Conservation (phyloP, 1,140 invertebrate species). For the Hetaerina americana region DNA sequence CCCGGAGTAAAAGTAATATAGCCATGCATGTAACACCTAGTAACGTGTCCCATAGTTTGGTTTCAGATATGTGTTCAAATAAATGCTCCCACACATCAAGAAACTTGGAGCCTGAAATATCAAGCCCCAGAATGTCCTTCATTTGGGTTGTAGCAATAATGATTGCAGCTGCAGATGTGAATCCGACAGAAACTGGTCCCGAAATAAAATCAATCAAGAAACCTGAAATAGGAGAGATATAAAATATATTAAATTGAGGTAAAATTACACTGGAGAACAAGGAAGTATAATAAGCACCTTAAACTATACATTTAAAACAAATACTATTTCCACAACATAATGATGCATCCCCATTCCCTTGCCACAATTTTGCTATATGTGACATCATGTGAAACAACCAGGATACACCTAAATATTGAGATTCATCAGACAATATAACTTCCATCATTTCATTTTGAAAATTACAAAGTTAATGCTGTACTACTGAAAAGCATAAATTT, state of each 20-base stretch:
- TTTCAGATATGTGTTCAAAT: slow-evolving; percentile 51
- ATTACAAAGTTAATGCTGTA: too few relatives aligned
- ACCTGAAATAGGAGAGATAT: slow-evolving; percentile 37
- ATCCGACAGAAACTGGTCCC: slow-evolving; percentile 78
- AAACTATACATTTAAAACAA: neutral
- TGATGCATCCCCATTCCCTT: too few relatives aligned
- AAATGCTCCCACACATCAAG: slow-evolving; percentile 44
- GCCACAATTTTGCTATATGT: too few relatives aligned
- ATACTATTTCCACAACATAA: too few relatives aligned
- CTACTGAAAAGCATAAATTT: too few relatives aligned
- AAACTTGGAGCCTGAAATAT: slow-evolving; percentile 48
- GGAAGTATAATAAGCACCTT: neutral
- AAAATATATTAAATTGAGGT: neutral
- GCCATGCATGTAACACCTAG: slow-evolving; percentile 52
- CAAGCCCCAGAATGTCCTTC: slow-evolving; percentile 62
- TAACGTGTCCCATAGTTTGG: slow-evolving; percentile 47
- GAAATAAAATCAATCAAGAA: slow-evolving; percentile 87
- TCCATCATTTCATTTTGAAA: too few relatives aligned
- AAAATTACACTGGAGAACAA: slow-evolving; percentile 1
- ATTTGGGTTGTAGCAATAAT: slow-evolving; percentile 77
- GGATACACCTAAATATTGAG: too few relatives aligned
- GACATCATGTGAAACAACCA: too few relatives aligned
- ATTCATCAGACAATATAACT: too few relatives aligned
- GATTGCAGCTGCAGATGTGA: slow-evolving; percentile 79
- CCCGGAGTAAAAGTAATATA: slow-evolving; percentile 50